phyloP scores from a whole-genome alignment of 2,888 invertebrate species.

The Tupiocoris notatus region DNA sequence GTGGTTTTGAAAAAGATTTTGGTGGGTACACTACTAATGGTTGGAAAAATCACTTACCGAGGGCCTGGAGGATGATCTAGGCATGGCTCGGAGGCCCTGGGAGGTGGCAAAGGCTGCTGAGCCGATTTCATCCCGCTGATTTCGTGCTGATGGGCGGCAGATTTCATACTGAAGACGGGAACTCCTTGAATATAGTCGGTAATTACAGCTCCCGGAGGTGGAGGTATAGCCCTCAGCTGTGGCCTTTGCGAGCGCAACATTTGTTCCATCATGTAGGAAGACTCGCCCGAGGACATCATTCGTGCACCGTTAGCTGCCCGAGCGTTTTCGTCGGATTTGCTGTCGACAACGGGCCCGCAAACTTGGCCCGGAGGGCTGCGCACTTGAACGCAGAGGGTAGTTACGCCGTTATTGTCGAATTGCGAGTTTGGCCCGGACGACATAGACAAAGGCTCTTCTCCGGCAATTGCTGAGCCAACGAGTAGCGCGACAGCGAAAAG shows the following conservation, averaged over 20 bases:
- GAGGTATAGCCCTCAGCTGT: not conserved
- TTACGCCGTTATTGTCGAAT: not conserved
- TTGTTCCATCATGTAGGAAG: not conserved
- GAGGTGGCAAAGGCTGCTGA: not conserved
- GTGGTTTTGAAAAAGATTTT: too few species aligned
- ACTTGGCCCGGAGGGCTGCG: not conserved
- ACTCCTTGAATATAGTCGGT: not conserved
- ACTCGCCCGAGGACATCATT: not conserved
- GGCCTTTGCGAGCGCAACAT: not conserved
- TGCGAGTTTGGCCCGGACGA: too few species aligned
- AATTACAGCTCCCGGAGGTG: not conserved
- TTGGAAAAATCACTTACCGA: too few species aligned
- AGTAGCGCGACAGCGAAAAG: not conserved
- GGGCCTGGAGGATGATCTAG: not conserved
- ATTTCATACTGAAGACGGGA: not conserved
- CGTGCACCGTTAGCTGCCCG: not conserved
- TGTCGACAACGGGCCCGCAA: conserved; percentile 15
- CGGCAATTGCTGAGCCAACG: conserved; percentile 10
- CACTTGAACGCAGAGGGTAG: conserved; percentile 28
- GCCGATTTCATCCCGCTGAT: not conserved
- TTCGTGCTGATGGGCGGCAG: not conserved
- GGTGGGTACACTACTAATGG: too few species aligned
- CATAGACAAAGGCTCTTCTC: conserved; percentile 30
- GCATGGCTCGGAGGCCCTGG: not conserved
- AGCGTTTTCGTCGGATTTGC: not conserved